phyloP scores from a whole-genome alignment of 1,140 invertebrate species.

The Atopsyche davidsoni region DNA sequence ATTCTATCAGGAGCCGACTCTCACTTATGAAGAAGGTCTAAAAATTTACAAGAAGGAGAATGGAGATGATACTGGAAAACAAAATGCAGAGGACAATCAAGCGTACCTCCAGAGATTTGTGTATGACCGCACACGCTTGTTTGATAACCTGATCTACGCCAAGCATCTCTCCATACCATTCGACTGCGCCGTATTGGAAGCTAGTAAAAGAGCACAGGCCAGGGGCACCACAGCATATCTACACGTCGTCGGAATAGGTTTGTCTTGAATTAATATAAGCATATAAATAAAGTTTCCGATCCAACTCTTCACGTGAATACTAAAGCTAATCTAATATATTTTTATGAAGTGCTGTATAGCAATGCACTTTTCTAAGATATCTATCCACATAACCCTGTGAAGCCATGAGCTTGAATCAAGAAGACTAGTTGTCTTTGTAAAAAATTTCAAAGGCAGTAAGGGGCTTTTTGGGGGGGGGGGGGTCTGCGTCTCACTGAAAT shows the following conservation, averaged over 20 bases:
- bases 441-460: too few species aligned
- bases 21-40: conserved; percentile 12
- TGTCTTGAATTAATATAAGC: too few species aligned
- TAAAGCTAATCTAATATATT: too few species aligned
- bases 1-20: conserved; percentile 19
- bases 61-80: conserved; percentile 2
- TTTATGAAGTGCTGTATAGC: too few species aligned
- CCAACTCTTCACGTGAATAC: too few species aligned
- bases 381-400: too few species aligned
- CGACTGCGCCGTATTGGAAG: conserved; percentile 34
- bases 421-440: too few species aligned
- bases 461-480: too few species aligned
- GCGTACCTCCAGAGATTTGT: conserved; percentile 14
- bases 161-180: conserved; percentile 35
- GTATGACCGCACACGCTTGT: conserved; percentile 14
- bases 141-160: conserved; percentile 34
- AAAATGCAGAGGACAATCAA: conserved; percentile 12
- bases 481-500: too few species aligned
- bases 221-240: conserved; percentile 32
- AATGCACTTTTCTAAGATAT: too few species aligned
- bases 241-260: conserved; percentile 42
- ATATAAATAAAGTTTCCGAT: too few species aligned
- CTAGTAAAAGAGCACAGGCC: conserved; percentile 32
- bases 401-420: too few species aligned
- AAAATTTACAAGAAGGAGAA: conserved; percentile 8